Evolutionary conservation across 2,888 invertebrate species (phyloP).

Genomic region (Plagodis pulveraria): DNA sequence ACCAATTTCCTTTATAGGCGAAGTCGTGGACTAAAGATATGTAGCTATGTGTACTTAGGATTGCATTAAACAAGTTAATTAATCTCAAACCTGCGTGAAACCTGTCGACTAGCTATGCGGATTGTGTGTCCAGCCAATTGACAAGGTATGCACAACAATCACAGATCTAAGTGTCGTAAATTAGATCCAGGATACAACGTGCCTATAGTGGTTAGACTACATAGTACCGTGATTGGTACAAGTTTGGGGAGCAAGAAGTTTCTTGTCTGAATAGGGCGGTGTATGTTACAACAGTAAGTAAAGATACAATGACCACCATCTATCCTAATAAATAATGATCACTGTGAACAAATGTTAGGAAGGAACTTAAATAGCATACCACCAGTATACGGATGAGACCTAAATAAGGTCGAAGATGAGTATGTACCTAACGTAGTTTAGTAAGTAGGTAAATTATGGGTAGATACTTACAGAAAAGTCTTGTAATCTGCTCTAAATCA

Average conservation of each 20-base stretch:
- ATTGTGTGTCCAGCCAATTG: conserved; percentile 4
- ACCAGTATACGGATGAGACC: too few relatives aligned
- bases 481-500: too few relatives aligned
- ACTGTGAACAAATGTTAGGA: too few relatives aligned
- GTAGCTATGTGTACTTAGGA: not conserved
- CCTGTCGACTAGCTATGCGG: conserved; percentile 16
- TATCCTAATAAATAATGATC: too few relatives aligned
- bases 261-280: conserved; percentile 5
- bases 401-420: too few relatives aligned
- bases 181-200: conserved; percentile 12
- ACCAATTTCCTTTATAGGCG: too few relatives aligned
- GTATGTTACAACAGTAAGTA: too few relatives aligned
- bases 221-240: not conserved
- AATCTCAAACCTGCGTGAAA: conserved; percentile 18
- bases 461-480: too few relatives aligned
- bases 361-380: too few relatives aligned
- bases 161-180: conserved; percentile 19
- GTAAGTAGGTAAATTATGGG: too few relatives aligned
- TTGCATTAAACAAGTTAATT: conserved; percentile 15
- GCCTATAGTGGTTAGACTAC: not conserved
- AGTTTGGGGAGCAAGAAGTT: conserved; percentile 7
- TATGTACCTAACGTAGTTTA: too few relatives aligned
- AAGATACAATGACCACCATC: too few relatives aligned
- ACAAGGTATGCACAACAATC: conserved; percentile 15
- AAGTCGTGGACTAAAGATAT: not conserved